A percentile compares a stretch with the other conserved stretches of the same genome.
phyloP scores from a whole-genome alignment of 2,888 invertebrate genomes.

The Leptogaster cylindrica region DNA sequence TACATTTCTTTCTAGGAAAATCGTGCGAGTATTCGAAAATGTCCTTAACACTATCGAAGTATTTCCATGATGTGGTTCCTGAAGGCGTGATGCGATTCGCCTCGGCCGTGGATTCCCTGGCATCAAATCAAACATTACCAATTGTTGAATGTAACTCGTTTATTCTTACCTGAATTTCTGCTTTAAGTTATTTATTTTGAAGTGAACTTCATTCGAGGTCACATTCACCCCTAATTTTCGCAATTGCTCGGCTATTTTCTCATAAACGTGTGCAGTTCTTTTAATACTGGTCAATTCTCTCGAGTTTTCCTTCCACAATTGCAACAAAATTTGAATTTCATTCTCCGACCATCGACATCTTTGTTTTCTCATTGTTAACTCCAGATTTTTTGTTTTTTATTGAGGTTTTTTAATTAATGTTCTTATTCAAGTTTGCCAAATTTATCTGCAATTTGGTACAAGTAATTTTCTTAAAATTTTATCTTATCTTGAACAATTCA shows the following conservation, averaged over 20 bases:
- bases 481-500: too few relatives aligned
- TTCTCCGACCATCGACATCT: not conserved
- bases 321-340: not conserved
- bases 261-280: conserved; percentile 16
- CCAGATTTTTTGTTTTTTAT: not conserved
- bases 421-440: too few relatives aligned
- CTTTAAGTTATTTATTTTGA: conserved; percentile 23
- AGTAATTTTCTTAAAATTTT: too few relatives aligned
- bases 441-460: too few relatives aligned
- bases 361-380: conserved; percentile 10
- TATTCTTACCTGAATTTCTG: not conserved
- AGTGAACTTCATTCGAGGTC: conserved; percentile 2
- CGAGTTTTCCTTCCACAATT: conserved; percentile 10
- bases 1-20: too few relatives aligned
- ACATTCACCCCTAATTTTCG: not conserved
- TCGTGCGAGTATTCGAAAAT: too few relatives aligned
- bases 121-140: not conserved
- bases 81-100: too few relatives aligned
- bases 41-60: not conserved
- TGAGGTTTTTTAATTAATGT: not conserved
- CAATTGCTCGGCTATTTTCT: conserved; percentile 2
- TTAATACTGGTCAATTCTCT: conserved; percentile 1
- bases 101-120: too few relatives aligned
- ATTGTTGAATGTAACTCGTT: not conserved
- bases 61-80: conserved; percentile 2